A percentile compares a stretch with the other conserved stretches of the same genome.
phyloP scores from a whole-genome alignment of 2,888 invertebrate species.

The Caenorhabditis sp. region DNA sequence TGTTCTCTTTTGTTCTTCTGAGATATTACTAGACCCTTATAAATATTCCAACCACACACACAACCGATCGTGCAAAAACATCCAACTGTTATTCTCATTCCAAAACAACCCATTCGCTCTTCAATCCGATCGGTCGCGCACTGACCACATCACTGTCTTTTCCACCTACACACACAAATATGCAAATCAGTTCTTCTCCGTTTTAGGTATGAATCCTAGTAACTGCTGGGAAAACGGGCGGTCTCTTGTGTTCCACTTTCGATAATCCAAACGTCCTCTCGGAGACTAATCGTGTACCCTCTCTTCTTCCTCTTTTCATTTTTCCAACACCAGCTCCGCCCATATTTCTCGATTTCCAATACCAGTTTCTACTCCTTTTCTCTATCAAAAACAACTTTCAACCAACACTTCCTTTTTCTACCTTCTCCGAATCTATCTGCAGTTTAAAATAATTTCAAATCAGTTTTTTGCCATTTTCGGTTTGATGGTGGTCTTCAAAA shows the following conservation, averaged over 20 bases:
- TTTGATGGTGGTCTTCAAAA: conserved; percentile 21
- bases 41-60: conserved; percentile 37
- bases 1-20: conserved; percentile 18
- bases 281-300: conserved; percentile 36
- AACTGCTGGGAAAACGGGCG: conserved; percentile 21
- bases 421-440: conserved; percentile 8
- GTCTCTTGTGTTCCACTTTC: conserved; percentile 41
- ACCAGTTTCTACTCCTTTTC: conserved; percentile 42
- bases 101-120: conserved; percentile 14
- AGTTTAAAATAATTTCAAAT: conserved; percentile 5
- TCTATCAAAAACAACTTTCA: conserved; percentile 32
- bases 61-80: conserved; percentile 30
- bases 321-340: conserved; percentile 40
- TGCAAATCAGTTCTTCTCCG: conserved; percentile 34
- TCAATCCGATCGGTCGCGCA: conserved; percentile 42
- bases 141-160: conserved; percentile 36
- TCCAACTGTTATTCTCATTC: conserved; percentile 9
- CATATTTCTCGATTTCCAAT: conserved; percentile 33
- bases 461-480: conserved; percentile 2
- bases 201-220: conserved; percentile 35
- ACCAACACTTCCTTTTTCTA: background rate
- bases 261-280: conserved; percentile 61
- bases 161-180: conserved; percentile 49
- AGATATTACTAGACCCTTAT: conserved; percentile 29
- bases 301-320: conserved; percentile 13